Evolutionary conservation across 2,113 vertebrate species (phyloP).

Genomic region (Crotalus helleri): DNA sequence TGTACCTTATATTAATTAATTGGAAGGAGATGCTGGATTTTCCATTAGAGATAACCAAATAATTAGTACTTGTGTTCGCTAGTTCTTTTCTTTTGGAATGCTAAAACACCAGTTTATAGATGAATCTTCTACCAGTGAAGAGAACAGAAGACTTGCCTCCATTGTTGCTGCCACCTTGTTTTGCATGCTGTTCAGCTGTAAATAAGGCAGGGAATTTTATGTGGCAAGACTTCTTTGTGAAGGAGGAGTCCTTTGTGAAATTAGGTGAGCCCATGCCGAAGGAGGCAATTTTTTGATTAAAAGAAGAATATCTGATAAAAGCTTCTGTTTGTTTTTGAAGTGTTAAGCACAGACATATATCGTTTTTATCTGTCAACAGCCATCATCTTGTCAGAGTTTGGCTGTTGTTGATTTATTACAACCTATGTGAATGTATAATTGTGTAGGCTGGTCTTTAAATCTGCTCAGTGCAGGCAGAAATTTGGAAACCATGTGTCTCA

Average conservation of each 20-base stretch:
- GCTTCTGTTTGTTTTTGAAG: slow-evolving; percentile 66
- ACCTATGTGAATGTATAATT: slow-evolving; percentile 65
- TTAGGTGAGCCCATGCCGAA: slow-evolving; percentile 57
- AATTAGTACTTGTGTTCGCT: neutral
- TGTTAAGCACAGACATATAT: slow-evolving; percentile 53
- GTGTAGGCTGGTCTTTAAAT: slow-evolving; percentile 62
- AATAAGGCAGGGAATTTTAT: slow-evolving; percentile 24
- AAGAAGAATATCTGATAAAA: slow-evolving; percentile 67
- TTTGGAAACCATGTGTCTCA: slow-evolving; percentile 62
- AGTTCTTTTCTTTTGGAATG: neutral
- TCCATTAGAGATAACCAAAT: neutral
- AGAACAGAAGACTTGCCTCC: neutral
- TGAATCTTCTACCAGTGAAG: neutral
- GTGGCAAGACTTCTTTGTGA: slow-evolving; percentile 57
- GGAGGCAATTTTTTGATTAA: slow-evolving; percentile 71
- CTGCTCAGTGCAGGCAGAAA: slow-evolving; percentile 52
- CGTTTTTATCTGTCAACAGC: slow-evolving; percentile 70
- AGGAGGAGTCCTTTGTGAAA: slow-evolving; percentile 58
- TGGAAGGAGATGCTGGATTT: neutral
- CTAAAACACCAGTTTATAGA: neutral
- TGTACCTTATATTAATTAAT: neutral
- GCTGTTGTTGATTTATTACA: slow-evolving; percentile 71
- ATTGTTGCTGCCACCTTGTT: slow-evolving; percentile 35
- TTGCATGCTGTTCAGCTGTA: slow-evolving; percentile 64
- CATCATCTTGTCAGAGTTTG: slow-evolving; percentile 69